These are phyloP conservation scores for Mustelus asterias DNA, from an alignment of 2,113 vertebrate genomes.

Conservation along the genomic window DNA sequence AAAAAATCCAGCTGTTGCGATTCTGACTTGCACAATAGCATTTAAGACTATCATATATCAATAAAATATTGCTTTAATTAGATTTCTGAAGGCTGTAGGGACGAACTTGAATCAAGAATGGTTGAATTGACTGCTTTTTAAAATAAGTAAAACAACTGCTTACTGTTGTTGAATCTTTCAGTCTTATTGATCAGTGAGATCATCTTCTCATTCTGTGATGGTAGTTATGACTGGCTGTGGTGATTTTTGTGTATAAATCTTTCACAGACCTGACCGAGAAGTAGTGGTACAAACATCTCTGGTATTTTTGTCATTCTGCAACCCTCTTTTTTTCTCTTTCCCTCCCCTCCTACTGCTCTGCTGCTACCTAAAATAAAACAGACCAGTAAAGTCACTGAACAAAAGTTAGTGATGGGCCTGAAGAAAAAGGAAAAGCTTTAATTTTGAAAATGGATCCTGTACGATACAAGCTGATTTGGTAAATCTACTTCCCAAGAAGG, in stretches of 20 bases:
- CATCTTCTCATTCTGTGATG: too few species aligned
- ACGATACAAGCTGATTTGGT: neutral
- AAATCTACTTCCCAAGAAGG: neutral
- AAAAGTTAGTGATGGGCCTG: conserved; percentile 9
- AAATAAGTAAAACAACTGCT: neutral
- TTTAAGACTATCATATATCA: neutral
- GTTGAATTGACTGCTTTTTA: conserved; percentile 1
- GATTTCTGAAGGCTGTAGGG: neutral
- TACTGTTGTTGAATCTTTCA: conserved; percentile 12
- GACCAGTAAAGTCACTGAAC: neutral
- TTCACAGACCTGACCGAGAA: neutral
- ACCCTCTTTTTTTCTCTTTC: too few species aligned
- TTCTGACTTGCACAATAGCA: neutral
- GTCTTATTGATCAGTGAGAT: neutral
- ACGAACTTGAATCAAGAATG: neutral
- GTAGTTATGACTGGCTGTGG: neutral
- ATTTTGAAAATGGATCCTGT: neutral
- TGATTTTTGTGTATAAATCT: conserved; percentile 17
- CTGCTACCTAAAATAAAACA: neutral
- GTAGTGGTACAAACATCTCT: neutral
- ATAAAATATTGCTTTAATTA: conserved; percentile 12
- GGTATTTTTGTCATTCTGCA: neutral
- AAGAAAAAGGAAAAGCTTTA: neutral
- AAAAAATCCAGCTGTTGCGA: neutral
- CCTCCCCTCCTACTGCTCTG: neutral